Base-by-base conservation (phyloP, 2,888 invertebrate genomes). In the Dromius quadrimaculatus region DNA sequence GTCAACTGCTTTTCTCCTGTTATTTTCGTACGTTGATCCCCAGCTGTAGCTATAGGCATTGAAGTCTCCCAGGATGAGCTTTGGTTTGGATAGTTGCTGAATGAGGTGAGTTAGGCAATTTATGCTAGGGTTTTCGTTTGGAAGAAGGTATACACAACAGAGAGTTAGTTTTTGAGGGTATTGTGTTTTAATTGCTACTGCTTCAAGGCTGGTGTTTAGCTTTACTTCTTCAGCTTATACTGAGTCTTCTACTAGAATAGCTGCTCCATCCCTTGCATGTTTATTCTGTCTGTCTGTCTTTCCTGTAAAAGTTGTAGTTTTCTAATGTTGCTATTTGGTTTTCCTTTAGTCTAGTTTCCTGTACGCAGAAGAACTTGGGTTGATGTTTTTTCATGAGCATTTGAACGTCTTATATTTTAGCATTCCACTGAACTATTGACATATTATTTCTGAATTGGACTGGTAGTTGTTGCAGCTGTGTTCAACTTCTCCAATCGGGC, bases 11-110 rank as follows among this genome's bases (percentile, higher is more conserved):
- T 70, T 74, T 6, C 76, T 75, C 34, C 73, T 43, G 6, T 17
- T 22, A 22, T 76, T 74, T 9, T 28, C 54, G 19, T 71, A 36
- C 1, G 22, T 17, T 2, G 73, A 75, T 6, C 75, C 73, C 74
- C 74, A 77, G 2, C 73, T 2, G 0, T 32, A 2, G 22, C 65
- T 72, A 28, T 76, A 73, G 15, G 72, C 73, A 34, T 77, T 76
- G 22, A 77, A 76, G 38, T 77, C 76, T 0, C 76, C 77, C 1
- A 75, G 19, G 1, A 76, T 54, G 2, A 77, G 63, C n/a, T 71
- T 68, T 0, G 76, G 76, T 61, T 70, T 71, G 1, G 76, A 76
- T 0, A 77, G 64, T 72, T 76, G 73, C 2, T 71, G 28, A 1
- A 74, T 71, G 5, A 75, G 20, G 20, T 72, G 9, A 2, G 32